These are phyloP conservation scores for Sebastes cheni DNA, from an alignment of 2,797 vertebrate genomes.

Conservation along the genomic window DNA sequence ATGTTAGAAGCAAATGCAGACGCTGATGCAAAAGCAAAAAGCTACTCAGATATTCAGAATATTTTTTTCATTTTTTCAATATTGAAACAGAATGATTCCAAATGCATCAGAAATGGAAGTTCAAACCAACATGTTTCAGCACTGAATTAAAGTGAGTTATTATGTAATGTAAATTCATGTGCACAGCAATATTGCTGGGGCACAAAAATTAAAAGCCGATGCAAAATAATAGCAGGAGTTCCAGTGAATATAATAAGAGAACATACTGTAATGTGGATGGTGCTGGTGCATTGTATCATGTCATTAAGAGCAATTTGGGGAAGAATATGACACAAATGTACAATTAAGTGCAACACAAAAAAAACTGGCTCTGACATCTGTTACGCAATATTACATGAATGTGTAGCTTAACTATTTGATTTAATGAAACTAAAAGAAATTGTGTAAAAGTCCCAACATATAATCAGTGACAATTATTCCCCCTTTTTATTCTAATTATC, in stretches of 20 bases:
- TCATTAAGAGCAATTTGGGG: not conserved
- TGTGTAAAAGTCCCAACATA: too few species aligned
- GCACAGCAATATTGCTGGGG: not conserved
- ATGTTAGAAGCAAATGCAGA: not conserved
- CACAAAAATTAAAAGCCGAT: not conserved
- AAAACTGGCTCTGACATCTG: not conserved
- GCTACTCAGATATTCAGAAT: not conserved
- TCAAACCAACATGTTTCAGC: not conserved
- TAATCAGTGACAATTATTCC: rapidly evolving
- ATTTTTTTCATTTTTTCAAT: not conserved
- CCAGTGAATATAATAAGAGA: not conserved
- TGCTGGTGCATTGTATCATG: not conserved
- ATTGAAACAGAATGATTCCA: not conserved
- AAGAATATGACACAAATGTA: not conserved
- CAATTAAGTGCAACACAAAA: not conserved
- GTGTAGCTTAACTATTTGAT: not conserved
- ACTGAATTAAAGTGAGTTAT: not conserved
- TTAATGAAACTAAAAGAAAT: not conserved
- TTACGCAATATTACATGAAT: not conserved
- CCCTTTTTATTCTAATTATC: not conserved
- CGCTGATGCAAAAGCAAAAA: too few species aligned
- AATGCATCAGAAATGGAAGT: not conserved
- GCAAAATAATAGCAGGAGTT: not conserved
- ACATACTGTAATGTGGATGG: not conserved
- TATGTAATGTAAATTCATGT: not conserved